Conservation (phyloP, 2,888 invertebrate genomes). For the Athrips mouffetella region DNA sequence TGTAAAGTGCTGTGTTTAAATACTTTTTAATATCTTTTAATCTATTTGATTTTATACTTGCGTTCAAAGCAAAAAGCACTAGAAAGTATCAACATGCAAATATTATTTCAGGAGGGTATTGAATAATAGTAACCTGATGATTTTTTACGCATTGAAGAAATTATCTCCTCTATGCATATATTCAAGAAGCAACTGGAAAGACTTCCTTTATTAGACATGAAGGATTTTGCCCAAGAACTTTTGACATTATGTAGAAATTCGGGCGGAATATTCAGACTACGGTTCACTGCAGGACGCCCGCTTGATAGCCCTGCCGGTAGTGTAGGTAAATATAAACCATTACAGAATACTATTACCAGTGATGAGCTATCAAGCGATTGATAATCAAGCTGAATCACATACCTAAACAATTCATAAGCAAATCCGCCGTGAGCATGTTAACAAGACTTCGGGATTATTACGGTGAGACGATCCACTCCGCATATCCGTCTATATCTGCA, state of each 20-base stretch:
- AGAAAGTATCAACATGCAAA: slow-evolving; percentile 65
- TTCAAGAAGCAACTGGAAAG: slow-evolving; percentile 38
- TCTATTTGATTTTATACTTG: no score
- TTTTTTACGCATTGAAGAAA: slow-evolving; percentile 46
- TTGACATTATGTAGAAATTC: slow-evolving; percentile 38
- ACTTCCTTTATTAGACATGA: no score
- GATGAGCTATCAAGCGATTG: slow-evolving; percentile 44
- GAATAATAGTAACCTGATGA: slow-evolving; percentile 58
- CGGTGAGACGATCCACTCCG: slow-evolving; percentile 55
- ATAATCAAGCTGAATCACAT: slow-evolving; percentile 56
- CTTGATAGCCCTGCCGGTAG: slow-evolving; percentile 26
- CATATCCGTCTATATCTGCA: slow-evolving; percentile 32
- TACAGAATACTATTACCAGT: slow-evolving; percentile 39
- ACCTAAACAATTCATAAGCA: slow-evolving; percentile 68
- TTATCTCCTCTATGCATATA: slow-evolving; percentile 26
- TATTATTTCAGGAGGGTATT: slow-evolving; percentile 63
- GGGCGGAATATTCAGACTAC: slow-evolving; percentile 31
- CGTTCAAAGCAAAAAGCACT: slow-evolving; percentile 57
- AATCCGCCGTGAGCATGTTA: slow-evolving; percentile 70
- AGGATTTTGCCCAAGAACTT: slow-evolving; percentile 41
- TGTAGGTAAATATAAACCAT: slow-evolving; percentile 29
- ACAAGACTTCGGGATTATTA: slow-evolving; percentile 65
- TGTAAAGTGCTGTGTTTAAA: slow-evolving; percentile 10
- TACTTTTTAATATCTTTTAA: no score
- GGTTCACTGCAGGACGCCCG: slow-evolving; percentile 30